A percentile compares a stretch with the other conserved stretches of the same genome.
Evolutionary conservation across 2,797 vertebrate species (phyloP).

Genomic region (Mastacembelus armatus): DNA sequence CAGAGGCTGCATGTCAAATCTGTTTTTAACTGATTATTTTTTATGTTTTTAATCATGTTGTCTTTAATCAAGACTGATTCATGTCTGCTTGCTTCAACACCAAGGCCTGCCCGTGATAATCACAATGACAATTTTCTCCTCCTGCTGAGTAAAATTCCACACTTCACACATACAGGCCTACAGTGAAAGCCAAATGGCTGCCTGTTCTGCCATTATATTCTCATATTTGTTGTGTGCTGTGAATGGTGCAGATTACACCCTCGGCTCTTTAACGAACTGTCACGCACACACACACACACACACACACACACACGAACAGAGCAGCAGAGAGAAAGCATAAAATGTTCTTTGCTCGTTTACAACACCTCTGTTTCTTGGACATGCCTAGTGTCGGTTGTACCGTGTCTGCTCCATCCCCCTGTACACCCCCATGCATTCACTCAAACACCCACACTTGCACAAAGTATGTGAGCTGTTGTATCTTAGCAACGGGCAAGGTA

Average conservation of each 20-base stretch:
- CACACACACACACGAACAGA: constrained; percentile 7
- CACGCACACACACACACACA: constrained; percentile 20
- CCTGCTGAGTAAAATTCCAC: constrained; percentile 40
- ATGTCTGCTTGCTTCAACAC: constrained; percentile 10
- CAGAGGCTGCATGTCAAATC: constrained; percentile 21
- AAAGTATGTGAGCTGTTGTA: constrained; percentile 86
- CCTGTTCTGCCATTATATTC: constrained; percentile 59
- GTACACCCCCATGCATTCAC: constrained; percentile 81
- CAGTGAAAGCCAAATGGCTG: constrained; percentile 59
- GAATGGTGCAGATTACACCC: constrained; percentile 61
- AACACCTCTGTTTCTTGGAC: constrained; percentile 75
- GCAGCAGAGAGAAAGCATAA: constrained; percentile 46
- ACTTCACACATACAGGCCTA: constrained; percentile 48
- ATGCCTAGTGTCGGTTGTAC: constrained; percentile 72
- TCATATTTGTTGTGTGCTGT: constrained; percentile 51
- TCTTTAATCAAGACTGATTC: constrained; percentile 6
- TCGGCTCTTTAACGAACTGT: constrained; percentile 50
- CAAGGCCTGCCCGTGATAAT: constrained; percentile 13
- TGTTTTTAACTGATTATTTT: constrained; percentile 1
- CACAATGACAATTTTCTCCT: constrained; percentile 22
- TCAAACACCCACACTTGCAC: constrained; percentile 85
- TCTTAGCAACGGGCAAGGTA: constrained; percentile 86
- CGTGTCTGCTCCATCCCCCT: constrained; percentile 74
- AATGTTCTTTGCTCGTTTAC: constrained; percentile 71
- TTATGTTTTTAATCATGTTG: constrained; percentile 1